These are phyloP conservation scores for Perizoma flavofasciatum DNA, from an alignment of 2,888 invertebrate genomes.

Conservation along the genomic window DNA sequence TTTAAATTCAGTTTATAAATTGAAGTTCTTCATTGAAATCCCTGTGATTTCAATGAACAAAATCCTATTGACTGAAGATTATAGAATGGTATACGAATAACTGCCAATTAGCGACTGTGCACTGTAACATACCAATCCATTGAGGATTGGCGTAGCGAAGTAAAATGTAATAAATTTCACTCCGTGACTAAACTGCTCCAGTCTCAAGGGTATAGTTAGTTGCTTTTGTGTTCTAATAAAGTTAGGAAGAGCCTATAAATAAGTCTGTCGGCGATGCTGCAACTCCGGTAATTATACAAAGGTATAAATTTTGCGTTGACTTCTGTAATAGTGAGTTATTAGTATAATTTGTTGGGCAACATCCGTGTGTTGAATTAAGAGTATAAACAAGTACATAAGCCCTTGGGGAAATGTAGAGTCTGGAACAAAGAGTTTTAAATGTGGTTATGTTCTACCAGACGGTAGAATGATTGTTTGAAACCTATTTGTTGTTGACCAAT, in stretches of 20 bases:
- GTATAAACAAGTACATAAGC: not conserved
- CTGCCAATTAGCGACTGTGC: no score
- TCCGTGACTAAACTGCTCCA: slow-evolving; percentile 40
- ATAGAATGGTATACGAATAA: no score
- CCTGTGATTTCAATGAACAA: no score
- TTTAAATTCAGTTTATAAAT: no score
- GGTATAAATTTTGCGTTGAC: slow-evolving; percentile 37
- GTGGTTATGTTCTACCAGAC: no score
- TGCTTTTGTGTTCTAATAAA: slow-evolving; percentile 45
- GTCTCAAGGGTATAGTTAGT: slow-evolving; percentile 40
- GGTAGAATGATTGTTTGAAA: no score
- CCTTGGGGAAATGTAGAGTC: slow-evolving; percentile 2
- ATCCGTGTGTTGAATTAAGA: slow-evolving; percentile 20
- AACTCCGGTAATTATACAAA: slow-evolving; percentile 37
- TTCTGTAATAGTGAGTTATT: slow-evolving; percentile 35
- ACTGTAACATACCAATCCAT: not conserved
- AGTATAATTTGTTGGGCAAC: slow-evolving; percentile 22
- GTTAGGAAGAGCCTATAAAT: slow-evolving; percentile 32
- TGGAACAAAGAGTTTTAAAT: no score
- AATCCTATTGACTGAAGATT: no score
- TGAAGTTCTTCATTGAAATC: no score
- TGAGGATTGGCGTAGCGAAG: slow-evolving; percentile 1
- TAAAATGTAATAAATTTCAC: slow-evolving; percentile 1
- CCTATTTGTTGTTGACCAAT: no score
- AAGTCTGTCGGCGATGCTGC: slow-evolving; percentile 31